Evolutionary conservation across 64 coral and sea anemone genomes (phyloP).

Genomic region (Platygyra sinensis): DNA sequence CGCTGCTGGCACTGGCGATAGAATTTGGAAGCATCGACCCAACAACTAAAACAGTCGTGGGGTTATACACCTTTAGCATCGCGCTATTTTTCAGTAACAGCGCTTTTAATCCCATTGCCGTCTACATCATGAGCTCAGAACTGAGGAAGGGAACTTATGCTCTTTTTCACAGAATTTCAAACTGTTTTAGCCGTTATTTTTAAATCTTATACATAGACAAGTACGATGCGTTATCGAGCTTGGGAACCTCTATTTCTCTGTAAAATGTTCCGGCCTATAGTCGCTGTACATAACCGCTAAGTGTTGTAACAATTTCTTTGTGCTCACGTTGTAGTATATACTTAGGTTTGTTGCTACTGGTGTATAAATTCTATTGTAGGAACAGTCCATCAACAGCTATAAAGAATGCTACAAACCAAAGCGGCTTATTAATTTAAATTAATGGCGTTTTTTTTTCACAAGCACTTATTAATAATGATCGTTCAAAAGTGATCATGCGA

Average conservation of each 20-base stretch:
- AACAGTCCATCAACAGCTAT: neutral
- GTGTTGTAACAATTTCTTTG: neutral
- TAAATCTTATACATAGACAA: no score
- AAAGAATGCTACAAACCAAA: neutral
- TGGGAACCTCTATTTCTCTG: neutral
- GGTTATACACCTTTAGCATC: constrained; percentile 47
- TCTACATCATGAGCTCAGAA: constrained; percentile 90
- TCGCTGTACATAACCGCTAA: neutral
- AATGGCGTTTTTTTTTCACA: neutral
- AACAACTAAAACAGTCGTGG: constrained; percentile 32
- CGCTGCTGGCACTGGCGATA: constrained; percentile 69
- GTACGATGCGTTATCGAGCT: no score
- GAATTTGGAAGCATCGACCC: constrained; percentile 72
- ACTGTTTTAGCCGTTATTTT: neutral
- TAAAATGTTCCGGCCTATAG: neutral
- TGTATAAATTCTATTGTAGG: neutral
- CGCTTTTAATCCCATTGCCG: constrained; percentile 89
- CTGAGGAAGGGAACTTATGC: constrained; percentile 47
- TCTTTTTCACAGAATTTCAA: constrained; percentile 11
- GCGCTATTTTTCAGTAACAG: constrained; percentile 88
- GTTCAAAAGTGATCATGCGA: neutral
- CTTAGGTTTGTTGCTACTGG: neutral
- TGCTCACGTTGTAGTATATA: neutral
- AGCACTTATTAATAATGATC: neutral
- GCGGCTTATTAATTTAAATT: neutral